These are phyloP conservation scores for Corythornis leucogaster DNA, from an alignment of 2,797 vertebrate species.

Conservation along the genomic window DNA sequence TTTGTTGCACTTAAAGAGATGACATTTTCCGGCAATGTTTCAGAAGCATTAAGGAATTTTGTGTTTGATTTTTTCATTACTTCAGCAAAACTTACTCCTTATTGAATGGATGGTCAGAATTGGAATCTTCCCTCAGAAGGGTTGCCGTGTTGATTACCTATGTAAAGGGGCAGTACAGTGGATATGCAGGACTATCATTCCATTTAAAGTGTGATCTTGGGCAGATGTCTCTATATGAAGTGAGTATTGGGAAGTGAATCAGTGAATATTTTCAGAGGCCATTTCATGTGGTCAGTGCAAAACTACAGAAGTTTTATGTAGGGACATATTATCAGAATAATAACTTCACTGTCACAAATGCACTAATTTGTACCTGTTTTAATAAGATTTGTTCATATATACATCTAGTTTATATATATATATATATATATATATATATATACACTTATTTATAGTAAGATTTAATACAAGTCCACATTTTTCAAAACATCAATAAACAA, in stretches of 20 bases:
- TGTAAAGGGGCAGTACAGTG: neutral
- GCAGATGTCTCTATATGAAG: neutral
- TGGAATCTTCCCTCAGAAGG: neutral
- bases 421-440: too few species aligned
- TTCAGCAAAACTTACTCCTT: neutral
- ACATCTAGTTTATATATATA: neutral
- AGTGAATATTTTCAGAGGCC: neutral
- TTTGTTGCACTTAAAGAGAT: neutral
- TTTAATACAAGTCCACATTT: neutral
- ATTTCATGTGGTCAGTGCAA: neutral
- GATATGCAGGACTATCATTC: fast-evolving
- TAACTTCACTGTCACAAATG: fast-evolving
- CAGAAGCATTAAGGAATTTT: neutral
- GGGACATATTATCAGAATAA: neutral
- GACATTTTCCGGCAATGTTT: neutral
- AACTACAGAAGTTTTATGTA: neutral
- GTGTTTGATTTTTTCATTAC: neutral
- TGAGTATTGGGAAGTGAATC: neutral
- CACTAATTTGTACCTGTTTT: neutral
- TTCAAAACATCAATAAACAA: neutral
- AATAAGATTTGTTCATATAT: neutral
- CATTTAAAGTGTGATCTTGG: neutral
- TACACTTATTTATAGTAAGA: neutral
- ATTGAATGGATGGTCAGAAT: neutral
- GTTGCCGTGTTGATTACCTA: fast-evolving